A percentile compares a stretch with the other conserved stretches of the same genome.
Conservation (phyloP, 2,888 invertebrate genomes). For the Eumerus sabulonum region DNA sequence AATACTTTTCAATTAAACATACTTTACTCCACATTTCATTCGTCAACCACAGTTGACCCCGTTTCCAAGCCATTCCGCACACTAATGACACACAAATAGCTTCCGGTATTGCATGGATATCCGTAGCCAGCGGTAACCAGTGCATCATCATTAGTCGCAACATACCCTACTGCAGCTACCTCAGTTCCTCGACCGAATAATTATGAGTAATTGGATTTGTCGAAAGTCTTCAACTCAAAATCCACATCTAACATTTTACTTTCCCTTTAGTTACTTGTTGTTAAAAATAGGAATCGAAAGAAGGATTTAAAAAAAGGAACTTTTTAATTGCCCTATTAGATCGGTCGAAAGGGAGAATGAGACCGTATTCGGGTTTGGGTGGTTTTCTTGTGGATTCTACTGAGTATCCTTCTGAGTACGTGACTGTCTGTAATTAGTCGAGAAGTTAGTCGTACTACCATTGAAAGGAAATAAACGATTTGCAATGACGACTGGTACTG, state of each 20-base stretch:
- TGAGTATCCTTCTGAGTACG: constrained; percentile 25
- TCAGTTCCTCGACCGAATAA: constrained; percentile 64
- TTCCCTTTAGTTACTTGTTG: too few species aligned
- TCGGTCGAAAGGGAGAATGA: constrained; percentile 53
- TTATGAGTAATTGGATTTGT: constrained; percentile 68
- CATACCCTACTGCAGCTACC: constrained; percentile 59
- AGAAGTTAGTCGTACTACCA: constrained; percentile 21
- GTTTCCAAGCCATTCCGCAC: constrained; percentile 46
- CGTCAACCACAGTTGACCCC: constrained; percentile 28
- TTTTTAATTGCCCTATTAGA: constrained; percentile 63
- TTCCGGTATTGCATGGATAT: constrained; percentile 32
- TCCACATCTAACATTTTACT: not conserved
- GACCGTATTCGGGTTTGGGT: constrained; percentile 14
- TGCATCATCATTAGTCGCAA: constrained; percentile 39
- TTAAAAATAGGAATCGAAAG: constrained; percentile 11
- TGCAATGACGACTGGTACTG: not conserved
- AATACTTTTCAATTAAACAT: not conserved
- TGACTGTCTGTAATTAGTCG: constrained; percentile 28
- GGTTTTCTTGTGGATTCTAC: not conserved
- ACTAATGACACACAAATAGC: constrained; percentile 67
- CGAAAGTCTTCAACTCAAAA: constrained; percentile 57
- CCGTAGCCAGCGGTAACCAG: constrained; percentile 27
- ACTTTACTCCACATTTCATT: not conserved
- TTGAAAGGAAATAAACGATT: constrained; percentile 34
- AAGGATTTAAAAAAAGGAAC: constrained; percentile 16